These are phyloP conservation scores for Gari tellinella DNA, from an alignment of 2,888 invertebrate species.

Conservation along the genomic window DNA sequence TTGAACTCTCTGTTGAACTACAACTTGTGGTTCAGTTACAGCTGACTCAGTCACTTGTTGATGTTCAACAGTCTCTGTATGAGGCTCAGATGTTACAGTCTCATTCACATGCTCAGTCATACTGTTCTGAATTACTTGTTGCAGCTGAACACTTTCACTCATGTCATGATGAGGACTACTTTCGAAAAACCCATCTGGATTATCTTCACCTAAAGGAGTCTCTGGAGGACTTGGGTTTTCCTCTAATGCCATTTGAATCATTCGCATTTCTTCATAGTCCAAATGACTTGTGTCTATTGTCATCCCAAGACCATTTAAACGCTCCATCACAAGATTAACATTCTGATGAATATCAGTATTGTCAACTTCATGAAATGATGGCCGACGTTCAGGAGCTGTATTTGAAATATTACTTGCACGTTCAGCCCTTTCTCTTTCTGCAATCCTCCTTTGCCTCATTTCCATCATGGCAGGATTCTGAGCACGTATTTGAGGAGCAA, in stretches of 20 bases:
- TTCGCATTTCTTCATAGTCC: conserved; percentile 50
- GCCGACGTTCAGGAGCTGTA: too few species aligned
- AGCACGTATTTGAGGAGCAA: too few species aligned
- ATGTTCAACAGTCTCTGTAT: too few species aligned
- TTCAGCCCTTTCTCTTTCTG: too few species aligned
- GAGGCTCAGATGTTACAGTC: too few species aligned
- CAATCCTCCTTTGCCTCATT: too few species aligned
- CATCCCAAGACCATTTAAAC: conserved; percentile 16
- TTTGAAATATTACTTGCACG: too few species aligned
- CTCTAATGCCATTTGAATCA: conserved; percentile 53
- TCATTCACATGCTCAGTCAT: not conserved
- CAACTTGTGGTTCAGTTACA: too few species aligned
- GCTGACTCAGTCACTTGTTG: too few species aligned
- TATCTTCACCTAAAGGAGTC: conserved; percentile 12
- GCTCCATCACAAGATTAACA: conserved; percentile 34
- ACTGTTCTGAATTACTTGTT: conserved; percentile 5
- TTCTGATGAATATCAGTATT: not conserved
- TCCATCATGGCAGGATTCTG: too few species aligned
- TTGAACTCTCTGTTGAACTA: too few species aligned
- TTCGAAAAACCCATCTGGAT: not conserved
- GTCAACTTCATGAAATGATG: conserved; percentile 6
- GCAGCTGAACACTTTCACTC: conserved; percentile 2
- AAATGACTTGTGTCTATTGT: conserved; percentile 44
- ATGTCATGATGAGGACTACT: not conserved
- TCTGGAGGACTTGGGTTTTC: conserved; percentile 56